phyloP scores from a whole-genome alignment of 1,140 invertebrate species.

The Drosophila pachea region DNA sequence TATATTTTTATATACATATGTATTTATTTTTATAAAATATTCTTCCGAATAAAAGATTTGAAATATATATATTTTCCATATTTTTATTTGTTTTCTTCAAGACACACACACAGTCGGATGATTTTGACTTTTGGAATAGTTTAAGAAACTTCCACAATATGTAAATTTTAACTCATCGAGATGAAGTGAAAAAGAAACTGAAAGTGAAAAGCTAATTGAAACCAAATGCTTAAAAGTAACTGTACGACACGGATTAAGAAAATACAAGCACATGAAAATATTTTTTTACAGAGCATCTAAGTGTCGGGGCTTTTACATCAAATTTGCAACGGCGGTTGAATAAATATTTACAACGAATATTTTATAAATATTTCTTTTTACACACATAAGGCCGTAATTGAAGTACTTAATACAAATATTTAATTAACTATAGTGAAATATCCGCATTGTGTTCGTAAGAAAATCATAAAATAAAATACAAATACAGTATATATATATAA shows the following conservation, averaged over 20 bases:
- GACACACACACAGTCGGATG: no score
- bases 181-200: background rate
- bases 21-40: background rate
- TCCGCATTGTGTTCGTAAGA: conserved; percentile 69
- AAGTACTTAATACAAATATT: conserved; percentile 38
- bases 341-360: conserved; percentile 71
- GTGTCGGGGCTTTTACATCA: conserved; percentile 42
- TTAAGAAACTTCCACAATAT: no score
- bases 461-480: conserved; percentile 14
- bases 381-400: conserved; percentile 28
- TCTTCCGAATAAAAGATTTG: no score
- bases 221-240: conserved; percentile 12
- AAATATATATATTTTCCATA: no score
- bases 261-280: conserved; percentile 34
- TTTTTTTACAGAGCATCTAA: conserved; percentile 67
- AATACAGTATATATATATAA: no score
- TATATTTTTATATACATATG: conserved; percentile 14
- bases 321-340: conserved; percentile 41
- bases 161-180: background rate
- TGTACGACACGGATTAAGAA: conserved; percentile 5
- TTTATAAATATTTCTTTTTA: conserved; percentile 61
- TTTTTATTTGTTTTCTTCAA: no score
- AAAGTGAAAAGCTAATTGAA: conserved; percentile 2
- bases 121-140: no score
- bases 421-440: conserved; percentile 50